Evolutionary conservation across 1,140 invertebrate species (phyloP), one percentile per base, ranked within the genome.

Genomic region (Drosophila parvula): DNA sequence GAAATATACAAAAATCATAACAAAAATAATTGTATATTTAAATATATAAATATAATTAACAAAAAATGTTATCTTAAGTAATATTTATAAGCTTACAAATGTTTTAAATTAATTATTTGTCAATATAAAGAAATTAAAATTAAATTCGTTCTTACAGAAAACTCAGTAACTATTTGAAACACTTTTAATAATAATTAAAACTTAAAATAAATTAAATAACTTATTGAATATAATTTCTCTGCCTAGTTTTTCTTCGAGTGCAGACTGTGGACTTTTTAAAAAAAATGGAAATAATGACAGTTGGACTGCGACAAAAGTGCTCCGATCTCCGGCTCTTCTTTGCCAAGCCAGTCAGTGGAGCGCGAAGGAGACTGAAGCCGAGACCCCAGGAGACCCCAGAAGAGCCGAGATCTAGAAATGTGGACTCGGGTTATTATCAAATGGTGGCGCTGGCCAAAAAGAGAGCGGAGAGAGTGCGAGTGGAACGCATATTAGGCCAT

Each of bases 401-500:
- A 27, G 45, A 47, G 11, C 47, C 30, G 30, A 53, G 50, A 53
- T 53, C 50, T 53, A 6, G 50, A n/a, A n/a, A 36, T 38, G 18
- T 61, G 59, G 32, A 60, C 50, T 41, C 28, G 27, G 55, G 38
- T 30, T 41, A 63, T 53, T 55, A 65, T 41, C 59, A 44, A 73
- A 27, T 62, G 8, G 22, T 51, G 50, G 69, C 41, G 22, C 50
- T 56, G 51, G 59, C 50, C 67, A 60, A 57, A 59, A 70, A 43
- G 40, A 67, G 50, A 14, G 14, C 28, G 16, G 5, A 16, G 48
- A 51, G 48, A 51, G 48, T 51, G 48, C 16, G 48, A 34, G 59
- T 43, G 58, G 67, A 79, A 76, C 83, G 70, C 83, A 88, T 89
- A 88, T 89, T 83, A 74, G 80, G 77, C 83, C 83, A 88, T 89